phyloP scores from a whole-genome alignment of 2,888 invertebrate species.

The Apoda limacodes region DNA sequence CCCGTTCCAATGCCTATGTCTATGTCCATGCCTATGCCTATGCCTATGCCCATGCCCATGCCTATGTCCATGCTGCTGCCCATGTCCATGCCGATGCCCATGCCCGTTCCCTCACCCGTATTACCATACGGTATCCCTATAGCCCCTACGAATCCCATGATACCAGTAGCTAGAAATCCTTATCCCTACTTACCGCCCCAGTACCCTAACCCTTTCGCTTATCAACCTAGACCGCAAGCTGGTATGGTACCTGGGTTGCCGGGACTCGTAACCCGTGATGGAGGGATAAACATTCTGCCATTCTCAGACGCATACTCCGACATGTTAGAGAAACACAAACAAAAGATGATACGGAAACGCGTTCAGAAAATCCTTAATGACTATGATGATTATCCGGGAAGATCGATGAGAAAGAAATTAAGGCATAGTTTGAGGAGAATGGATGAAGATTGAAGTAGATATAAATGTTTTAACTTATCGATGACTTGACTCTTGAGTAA shows the following conservation, averaged over 20 bases:
- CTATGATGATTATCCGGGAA: constrained; percentile 25
- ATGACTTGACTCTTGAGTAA: too few relatives aligned
- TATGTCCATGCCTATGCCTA: constrained; percentile 8
- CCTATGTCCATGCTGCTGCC: constrained; percentile 8
- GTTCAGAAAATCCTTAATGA: constrained; percentile 29
- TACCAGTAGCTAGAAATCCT: constrained; percentile 15
- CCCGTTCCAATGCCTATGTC: constrained; percentile 3
- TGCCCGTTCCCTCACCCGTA: constrained; percentile 21
- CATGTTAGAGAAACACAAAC: constrained; percentile 41
- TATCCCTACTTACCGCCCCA: constrained; percentile 3
- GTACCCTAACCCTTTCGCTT: constrained; percentile 18
- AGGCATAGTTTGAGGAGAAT: constrained; percentile 3
- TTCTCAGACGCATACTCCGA: constrained; percentile 52
- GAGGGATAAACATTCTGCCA: constrained; percentile 52
- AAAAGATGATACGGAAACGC: constrained; percentile 35
- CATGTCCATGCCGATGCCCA: constrained; percentile 11
- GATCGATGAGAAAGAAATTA: constrained; percentile 3
- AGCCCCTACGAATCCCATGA: constrained; percentile 20
- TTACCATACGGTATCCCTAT: constrained; percentile 15
- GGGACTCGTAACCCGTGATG: constrained; percentile 39
- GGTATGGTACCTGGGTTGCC: constrained; percentile 46
- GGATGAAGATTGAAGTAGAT: constrained; percentile 3
- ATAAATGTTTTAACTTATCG: too few relatives aligned
- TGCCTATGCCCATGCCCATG: constrained; percentile 7
- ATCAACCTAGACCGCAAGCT: constrained; percentile 15